Base-by-base conservation (phyloP, 1,140 invertebrate genomes). In the Saccostrea echinata region DNA sequence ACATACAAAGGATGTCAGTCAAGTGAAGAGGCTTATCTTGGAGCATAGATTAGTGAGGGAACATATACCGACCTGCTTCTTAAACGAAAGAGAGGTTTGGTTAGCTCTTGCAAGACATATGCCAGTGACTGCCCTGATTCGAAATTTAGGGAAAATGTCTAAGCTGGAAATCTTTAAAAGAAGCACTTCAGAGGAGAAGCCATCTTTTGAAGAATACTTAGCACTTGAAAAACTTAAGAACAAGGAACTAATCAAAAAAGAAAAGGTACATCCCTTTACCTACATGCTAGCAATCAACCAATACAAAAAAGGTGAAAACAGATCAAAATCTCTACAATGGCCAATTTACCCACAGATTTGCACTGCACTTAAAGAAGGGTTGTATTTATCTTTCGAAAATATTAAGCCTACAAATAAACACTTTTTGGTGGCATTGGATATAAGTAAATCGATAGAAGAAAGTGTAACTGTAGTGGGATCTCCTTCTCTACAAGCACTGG, bases 31-130 rank as follows among this genome's bases (percentile, higher is more conserved):
- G 43, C 93, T 97, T 61, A 95, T 96, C 3, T 93, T 95, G 86
- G 52, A 92, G 11, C 92, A 96, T 85, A 91, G 95, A 30, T 95
- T 96, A 55, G 95, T 95, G 16, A 90, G 97, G 52, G 96, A 97
- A 91, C 96, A 97, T 93, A 95, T 97, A 3, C 96, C 97, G 82
- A 96, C 96, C 12, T 95, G 96, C 87, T 94, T 97, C n/a, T 93
- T 97, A n/a, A 97, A 96, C 90, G 94, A 95, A 8, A 71, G 30
- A 90, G 95, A 96, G 91, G 95, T 97, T 68, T 97, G 97, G 96
- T 93, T 94, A 89, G 95, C 96, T 89, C 94, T 97, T 64, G 91
- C 97, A 35, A 95, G 96, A 8, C 94, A 96, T 85, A 95, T 97
- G 93, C 94, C 96, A 64, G 93, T 97, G 82, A 92, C 93, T 8